Base-by-base conservation (phyloP, 2,113 vertebrate genomes). In the Gymnogyps californianus region DNA sequence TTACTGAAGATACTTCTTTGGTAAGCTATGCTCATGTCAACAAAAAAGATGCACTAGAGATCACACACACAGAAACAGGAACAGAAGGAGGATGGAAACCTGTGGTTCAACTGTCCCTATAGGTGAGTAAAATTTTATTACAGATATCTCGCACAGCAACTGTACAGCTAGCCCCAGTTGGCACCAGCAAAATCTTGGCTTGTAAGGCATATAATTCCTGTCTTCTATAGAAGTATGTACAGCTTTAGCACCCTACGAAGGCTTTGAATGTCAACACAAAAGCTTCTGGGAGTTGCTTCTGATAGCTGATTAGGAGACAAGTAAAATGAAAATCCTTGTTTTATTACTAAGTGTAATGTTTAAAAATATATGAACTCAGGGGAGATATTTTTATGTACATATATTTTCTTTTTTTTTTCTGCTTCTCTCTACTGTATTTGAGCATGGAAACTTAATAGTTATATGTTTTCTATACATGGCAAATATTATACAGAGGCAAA, bases 101-200 rank as follows among this genome's bases (percentile, higher is more conserved):
- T 95, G 89, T 96, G 96, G 94, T 97, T 97, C 97, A 95, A 38
- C 87, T 91, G 85, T 97, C 96, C 96, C 97, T 44, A 25, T 49
- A 97, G 97, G 96, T 92, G 83, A 97, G 94, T 96, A 94, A 96
- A 95, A 94, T 95, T 97, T 98, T 97, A 97, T 98, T 97, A 97
- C 92, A 97, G 89, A 83, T 97, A 91, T 88, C 95, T 97, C 44
- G 38, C 78, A 96, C 83, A 97, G 96, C 94, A 95, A 94, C 92
- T 86, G 77, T 91, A 88, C 91, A 95, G 90, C 91, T 96, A 88
- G 80, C 87, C 96, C 93, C 96, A 84, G 67, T 59, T 91, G 85
- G 85, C 84, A 72, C 75, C 80, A 93, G 94, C 49, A 97, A 97
- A 97, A 97, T 95, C 90, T 96, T 97, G 93, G 83, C 83, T 96